phyloP scores from a whole-genome alignment of 2,888 invertebrate genomes.

The Cynaeus angustus region DNA sequence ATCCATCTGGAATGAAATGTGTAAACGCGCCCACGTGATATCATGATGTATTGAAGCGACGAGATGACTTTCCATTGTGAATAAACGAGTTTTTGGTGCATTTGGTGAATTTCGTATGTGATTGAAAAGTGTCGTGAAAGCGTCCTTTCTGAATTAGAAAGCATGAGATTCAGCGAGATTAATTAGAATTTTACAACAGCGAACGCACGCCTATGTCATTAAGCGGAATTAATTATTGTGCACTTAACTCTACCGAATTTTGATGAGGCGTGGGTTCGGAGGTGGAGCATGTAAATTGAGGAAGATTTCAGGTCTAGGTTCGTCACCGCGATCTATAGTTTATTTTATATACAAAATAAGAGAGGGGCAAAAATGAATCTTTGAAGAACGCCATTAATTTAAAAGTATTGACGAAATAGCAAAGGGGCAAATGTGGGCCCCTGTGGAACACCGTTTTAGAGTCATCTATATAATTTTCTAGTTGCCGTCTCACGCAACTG shows the following conservation, averaged over 20 bases:
- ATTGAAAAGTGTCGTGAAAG: slow-evolving; percentile 42
- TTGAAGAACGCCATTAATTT: background rate
- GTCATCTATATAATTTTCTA: too few relatives aligned
- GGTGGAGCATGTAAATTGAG: slow-evolving; percentile 9
- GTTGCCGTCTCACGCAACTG: slow-evolving; percentile 7
- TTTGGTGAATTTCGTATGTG: slow-evolving; percentile 2
- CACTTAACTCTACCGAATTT: slow-evolving; percentile 36
- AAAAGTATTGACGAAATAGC: too few relatives aligned
- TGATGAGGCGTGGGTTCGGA: slow-evolving; percentile 29
- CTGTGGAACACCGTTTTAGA: background rate
- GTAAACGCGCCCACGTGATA: slow-evolving; percentile 34
- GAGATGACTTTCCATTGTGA: slow-evolving; percentile 17
- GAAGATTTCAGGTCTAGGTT: background rate
- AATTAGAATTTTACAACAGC: slow-evolving; percentile 41
- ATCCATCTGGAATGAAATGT: slow-evolving; percentile 34
- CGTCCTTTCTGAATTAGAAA: slow-evolving; percentile 43
- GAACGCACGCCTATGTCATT: slow-evolving; percentile 43
- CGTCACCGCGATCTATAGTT: background rate
- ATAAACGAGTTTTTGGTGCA: background rate
- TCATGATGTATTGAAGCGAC: slow-evolving; percentile 3
- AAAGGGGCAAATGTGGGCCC: background rate
- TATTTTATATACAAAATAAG: too few relatives aligned
- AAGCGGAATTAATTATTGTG: slow-evolving; percentile 42
- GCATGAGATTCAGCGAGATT: slow-evolving; percentile 39
- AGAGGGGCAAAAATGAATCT: background rate